Base-by-base conservation (phyloP, 2,888 invertebrate species). In the Acanthopleura granulata region DNA sequence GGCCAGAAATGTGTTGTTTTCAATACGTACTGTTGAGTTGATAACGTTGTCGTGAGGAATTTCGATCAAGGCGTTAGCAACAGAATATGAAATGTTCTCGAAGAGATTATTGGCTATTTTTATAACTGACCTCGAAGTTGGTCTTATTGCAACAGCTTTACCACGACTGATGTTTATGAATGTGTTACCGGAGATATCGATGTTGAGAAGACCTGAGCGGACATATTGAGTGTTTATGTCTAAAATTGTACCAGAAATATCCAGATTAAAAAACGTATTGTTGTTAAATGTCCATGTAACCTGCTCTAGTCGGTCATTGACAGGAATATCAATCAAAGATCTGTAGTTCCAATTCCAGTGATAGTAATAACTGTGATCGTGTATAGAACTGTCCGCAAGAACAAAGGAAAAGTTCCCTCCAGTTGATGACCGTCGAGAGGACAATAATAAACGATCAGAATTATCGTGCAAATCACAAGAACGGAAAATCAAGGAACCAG, bases 1-100 rank as follows among this genome's bases (percentile, higher is more conserved):
- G 40, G 61, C 62, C 1, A 16, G 18, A 74, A 79, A 79, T 57
- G 61, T 57, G 50, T 79, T 79, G 62, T 79, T 72, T 70, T 73
- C 62, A 0, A 40, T 9, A 40, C 40, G 40, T 40, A 40, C 40
- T 40, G 40, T 40, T 40, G 40, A 3, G 40, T 40, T 40, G 9
- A 40, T 40, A 6, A 40, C 40, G 40, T 40, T n/a, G n/a, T n/a
- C 4, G 3, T 40, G 40, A 40, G 3, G 9, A 40, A 40, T 40
- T 40, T 40, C 40, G 40, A 40, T 9, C 40, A 40, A 40, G 9
- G 40, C 40, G 9, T 40, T 40, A 9, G 40, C 40, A 9, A 3
- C 4, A 40, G 40, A 9, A 40, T 40, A 3, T 40, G 40, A 6
- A 9, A 40, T 40, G 40, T 40, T 40, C 40, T 40, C 40, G 9